Conservation (phyloP, 2,797 vertebrate species). For the Phalloptychus januarius region DNA sequence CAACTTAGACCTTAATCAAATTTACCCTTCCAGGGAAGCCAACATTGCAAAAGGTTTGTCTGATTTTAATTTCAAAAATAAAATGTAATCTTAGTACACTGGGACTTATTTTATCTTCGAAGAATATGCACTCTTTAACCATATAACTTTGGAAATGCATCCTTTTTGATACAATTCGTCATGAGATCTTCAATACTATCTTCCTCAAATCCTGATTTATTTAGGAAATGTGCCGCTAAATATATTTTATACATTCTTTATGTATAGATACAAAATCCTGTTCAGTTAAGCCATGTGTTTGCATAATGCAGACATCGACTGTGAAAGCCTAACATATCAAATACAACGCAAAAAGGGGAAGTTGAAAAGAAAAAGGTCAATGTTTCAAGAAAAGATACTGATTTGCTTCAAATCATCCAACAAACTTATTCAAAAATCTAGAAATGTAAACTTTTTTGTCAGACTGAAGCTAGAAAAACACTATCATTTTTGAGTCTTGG, state of each 20-base stretch:
- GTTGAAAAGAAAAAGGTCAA: not conserved
- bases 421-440: not conserved
- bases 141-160: not conserved
- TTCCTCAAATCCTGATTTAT: not conserved
- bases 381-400: not conserved
- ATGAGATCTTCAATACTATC: not conserved
- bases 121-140: not conserved
- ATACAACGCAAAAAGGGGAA: not conserved
- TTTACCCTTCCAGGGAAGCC: not conserved
- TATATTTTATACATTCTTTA: not conserved
- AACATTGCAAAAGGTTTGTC: not conserved
- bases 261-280: not conserved
- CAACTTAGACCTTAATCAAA: not conserved
- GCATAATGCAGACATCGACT: not conserved
- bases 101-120: not conserved
- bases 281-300: not conserved
- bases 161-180: not conserved
- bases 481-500: slow-evolving; percentile 6
- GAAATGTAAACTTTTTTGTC: not conserved
- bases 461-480: not conserved
- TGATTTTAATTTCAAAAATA: not conserved
- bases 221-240: not conserved
- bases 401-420: not conserved
- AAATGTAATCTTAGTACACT: not conserved
- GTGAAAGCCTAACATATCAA: not conserved